Evolutionary conservation across 2,113 vertebrate genomes (phyloP).

Genomic region (Albula glossodonta): DNA sequence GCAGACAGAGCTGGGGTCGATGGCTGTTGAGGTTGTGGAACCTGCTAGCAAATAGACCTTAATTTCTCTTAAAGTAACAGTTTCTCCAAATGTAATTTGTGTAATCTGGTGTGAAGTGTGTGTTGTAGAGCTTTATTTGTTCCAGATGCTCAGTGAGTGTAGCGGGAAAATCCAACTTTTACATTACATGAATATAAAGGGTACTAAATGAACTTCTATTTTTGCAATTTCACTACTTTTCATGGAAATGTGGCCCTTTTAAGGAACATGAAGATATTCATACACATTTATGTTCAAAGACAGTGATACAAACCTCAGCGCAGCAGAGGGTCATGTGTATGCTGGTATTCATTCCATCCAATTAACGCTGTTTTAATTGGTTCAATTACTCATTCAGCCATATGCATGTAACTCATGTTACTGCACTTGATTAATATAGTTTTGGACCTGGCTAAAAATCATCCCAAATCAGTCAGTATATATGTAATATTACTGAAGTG

Average conservation of each 20-base stretch:
- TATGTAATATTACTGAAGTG: too few species aligned
- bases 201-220: background rate
- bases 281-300: background rate
- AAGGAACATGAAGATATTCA: slow-evolving; percentile 5
- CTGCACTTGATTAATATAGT: too few species aligned
- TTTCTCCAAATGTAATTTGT: background rate
- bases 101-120: background rate
- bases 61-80: background rate
- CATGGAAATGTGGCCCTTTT: background rate
- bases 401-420: too few species aligned
- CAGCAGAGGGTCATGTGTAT: too few species aligned
- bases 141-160: background rate
- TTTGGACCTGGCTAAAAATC: too few species aligned
- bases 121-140: background rate
- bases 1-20: background rate
- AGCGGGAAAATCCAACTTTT: background rate
- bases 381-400: too few species aligned
- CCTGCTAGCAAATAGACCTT: background rate
- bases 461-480: too few species aligned
- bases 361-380: too few species aligned
- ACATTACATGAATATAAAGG: background rate
- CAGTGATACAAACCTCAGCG: too few species aligned
- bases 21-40: too few species aligned
- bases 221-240: background rate
- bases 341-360: too few species aligned